Base-by-base conservation (phyloP, 1,140 invertebrate species). In the Monomorium pharaonis region DNA sequence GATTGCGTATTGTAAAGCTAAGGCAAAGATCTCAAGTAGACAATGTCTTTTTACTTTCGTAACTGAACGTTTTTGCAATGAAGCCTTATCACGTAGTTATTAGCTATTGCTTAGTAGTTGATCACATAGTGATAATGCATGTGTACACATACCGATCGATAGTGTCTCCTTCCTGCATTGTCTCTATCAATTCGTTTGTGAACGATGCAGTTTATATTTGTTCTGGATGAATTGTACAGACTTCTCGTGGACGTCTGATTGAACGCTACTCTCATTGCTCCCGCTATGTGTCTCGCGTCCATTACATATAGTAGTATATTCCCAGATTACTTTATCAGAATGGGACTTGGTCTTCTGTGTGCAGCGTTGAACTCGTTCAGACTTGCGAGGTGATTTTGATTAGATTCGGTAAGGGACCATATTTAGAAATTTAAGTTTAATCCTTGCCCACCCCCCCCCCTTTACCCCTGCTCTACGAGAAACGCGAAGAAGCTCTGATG, bases 401-500 rank as follows among this genome's bases (percentile, higher is more conserved):
- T 72, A 92, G 88, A 77, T 92, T 90, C 88, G 87, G 89, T 91
- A 86, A 92, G 86, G 88, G 89, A 89, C 88, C 90, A 92, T 65
- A 84, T 84, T 58, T 56, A 84, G 86, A 49, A 90, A 83, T 88
- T 88, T 88, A 92, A 88, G 85, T 90, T 87, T 88, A 89, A 86
- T 88, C 85, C 12, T 27, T 14, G 85, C 58, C 58, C 58, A 7
- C 58, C 14, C 1, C 37, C 18, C 60, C 30, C 62, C 16, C 33
- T 33, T 21, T 30, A 10, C 33, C 9, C 63, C 42, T 47, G 14
- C 12, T 67, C 63, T 44, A 49, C 21, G 21, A 49, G 27, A 70
- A 63, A 77, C 42, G 18, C 27, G 42, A 14, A n/a, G 27, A 76
- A 44, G 54, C 74, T 44, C 74, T 44, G 37, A n/a, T 67, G 62